Evolutionary conservation across 2,797 vertebrate genomes (phyloP).

Genomic region (Enteromius anoplus): DNA sequence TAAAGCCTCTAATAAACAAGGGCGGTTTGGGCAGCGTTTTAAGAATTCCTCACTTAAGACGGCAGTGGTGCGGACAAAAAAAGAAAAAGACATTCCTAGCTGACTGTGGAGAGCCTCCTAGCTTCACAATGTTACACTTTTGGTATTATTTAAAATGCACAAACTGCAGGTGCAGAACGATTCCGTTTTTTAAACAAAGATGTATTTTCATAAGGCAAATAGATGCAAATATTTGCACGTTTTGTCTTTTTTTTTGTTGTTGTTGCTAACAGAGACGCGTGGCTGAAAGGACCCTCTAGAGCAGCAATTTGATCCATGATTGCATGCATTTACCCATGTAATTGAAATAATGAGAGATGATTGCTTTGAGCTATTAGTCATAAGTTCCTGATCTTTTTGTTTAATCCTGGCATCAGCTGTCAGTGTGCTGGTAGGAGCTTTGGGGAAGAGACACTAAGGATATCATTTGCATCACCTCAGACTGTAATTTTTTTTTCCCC

Average conservation of each 20-base stretch:
- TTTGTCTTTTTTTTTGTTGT: constrained; percentile 71
- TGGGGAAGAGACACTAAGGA: constrained; percentile 92
- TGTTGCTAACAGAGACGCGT: constrained; percentile 85
- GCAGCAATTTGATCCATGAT: constrained; percentile 95
- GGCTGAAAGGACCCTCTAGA: constrained; percentile 90
- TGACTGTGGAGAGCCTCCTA: constrained; percentile 19
- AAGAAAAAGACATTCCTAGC: constrained; percentile 5
- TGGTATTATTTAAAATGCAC: constrained; percentile 56
- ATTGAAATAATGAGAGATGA: constrained; percentile 98
- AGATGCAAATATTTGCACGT: constrained; percentile 95
- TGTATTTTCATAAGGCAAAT: constrained; percentile 88
- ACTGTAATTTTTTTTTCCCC: constrained; percentile 89
- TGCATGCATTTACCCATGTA: constrained; percentile 96
- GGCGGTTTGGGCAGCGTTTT: constrained; percentile 81
- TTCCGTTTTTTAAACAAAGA: constrained; percentile 87
- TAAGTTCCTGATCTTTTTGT: constrained; percentile 97
- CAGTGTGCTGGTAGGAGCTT: constrained; percentile 88
- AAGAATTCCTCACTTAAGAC: constrained; percentile 82
- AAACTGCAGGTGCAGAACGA: constrained; percentile 79
- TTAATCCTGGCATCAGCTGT: constrained; percentile 96
- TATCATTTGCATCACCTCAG: constrained; percentile 94
- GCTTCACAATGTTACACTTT: constrained; percentile 19
- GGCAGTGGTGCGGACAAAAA: constrained; percentile 74
- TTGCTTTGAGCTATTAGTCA: constrained; percentile 97
- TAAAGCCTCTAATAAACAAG: constrained; percentile 84